Evolutionary conservation across 2,113 vertebrate genomes (phyloP), one percentile per base, ranked within the genome.

Genomic region (Megatriorchis doriae): DNA sequence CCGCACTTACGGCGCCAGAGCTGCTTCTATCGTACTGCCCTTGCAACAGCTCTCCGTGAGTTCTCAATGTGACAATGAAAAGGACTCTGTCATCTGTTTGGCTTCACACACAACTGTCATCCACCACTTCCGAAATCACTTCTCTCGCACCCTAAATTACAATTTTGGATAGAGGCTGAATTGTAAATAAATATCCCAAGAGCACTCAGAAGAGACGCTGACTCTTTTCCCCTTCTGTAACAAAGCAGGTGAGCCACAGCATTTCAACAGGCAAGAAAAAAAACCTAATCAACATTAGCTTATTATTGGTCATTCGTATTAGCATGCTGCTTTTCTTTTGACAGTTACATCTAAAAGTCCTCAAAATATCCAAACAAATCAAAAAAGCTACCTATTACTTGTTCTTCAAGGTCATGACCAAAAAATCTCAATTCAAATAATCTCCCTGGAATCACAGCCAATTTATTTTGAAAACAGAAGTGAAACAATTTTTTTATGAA

Each of bases 381-480:
- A 66, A 66, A 32, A 70, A n/a, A n/a, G 23, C 9, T 66, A 16
- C 11, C 50, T 83, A 88, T 95, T 94, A 93, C 86, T 94, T 95
- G 27, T 53, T 31, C 75, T 72, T 78, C 70, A 74, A 73, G 62
- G 53, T 52, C 67, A 93, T 66, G 61, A 38, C 53, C 2, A 56
- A 72, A 93, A 88, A 56, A 72, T 66, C 27, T 96, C 82, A 47
- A 73, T 85, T 94, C 87, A 92, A 86, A 80, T 85, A 88, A 96
- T 79, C 66, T 71, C 58, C 68, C 32, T n/a, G 70, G 83, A 96
- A 97, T 88, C 68, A 88, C 29, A 90, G 34, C 15, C 52, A 71
- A 93, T 95, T 93, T 96, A 93, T 91, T 97, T 91, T 62, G 40
- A 95, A 96, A 96, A 95, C 23, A 88, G 78, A 96, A 94, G 93